Evolutionary conservation across 1,140 invertebrate species (phyloP), one percentile per base, ranked within the genome.

Genomic region (Trichonephila clavipes): DNA sequence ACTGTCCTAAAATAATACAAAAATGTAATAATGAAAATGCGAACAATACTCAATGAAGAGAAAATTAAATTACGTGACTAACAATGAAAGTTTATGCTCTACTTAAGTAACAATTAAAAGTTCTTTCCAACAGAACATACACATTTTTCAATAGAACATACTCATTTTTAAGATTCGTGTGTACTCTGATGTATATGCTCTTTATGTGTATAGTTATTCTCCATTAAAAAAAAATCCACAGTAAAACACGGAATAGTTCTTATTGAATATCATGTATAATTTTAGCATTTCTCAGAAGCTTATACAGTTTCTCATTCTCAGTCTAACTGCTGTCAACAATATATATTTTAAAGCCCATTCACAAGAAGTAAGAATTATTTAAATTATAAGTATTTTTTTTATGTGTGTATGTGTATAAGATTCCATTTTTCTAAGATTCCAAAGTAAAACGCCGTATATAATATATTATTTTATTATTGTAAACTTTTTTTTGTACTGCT

Each of bases 361-460:
- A 77, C 72, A 77, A 77, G 14, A 77, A 77, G 72, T 77, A 77
- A 77, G 72, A 24, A 4, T 72, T 34, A 16, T 72, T 72, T 12
- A 3, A 66, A 24, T 34, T 0, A 4, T 34, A 8, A 14, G 1
- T 72, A 1, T 14, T 72, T 14, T 28, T 28, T 6, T 72, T 4
- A 40, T 40, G 34, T 40, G n/a, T n/a, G n/a, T n/a, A n/a, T n/a
- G n/a, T n/a, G n/a, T n/a, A n/a, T n/a, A 40, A 40, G 34, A 40
- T 40, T 40, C 34, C 34, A 40, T 40, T 40, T 40, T 40, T 40
- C 34, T 28, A 28, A 40, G 34, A 40, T 2, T 40, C 34, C 34
- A 40, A 4, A 40, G 34, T 40, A 40, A 40, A 40, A n/a, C n/a
- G n/a, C n/a, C n/a, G n/a, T n/a, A n/a, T n/a, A n/a, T n/a, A n/a